Evolutionary conservation across 2,113 vertebrate genomes (phyloP).

Genomic region (Cynopterus brachyotis): DNA sequence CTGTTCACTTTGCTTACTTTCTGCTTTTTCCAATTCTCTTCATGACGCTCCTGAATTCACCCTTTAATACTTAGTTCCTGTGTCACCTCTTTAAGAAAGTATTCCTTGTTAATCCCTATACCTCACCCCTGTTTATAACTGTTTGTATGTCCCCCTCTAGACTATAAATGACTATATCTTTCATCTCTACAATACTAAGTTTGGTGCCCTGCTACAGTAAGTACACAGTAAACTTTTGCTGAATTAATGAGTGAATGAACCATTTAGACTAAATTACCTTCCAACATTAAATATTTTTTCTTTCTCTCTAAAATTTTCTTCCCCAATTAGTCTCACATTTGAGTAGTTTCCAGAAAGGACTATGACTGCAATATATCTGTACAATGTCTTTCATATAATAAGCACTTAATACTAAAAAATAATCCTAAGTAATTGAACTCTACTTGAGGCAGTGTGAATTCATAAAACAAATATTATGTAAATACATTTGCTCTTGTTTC

Average conservation of each 20-base stretch:
- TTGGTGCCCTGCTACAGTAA: not conserved
- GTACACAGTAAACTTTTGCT: constrained; percentile 5
- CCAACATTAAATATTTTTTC: not conserved
- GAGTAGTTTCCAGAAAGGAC: constrained; percentile 1
- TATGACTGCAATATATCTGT: not conserved
- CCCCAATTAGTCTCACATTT: not conserved
- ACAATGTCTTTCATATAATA: not conserved
- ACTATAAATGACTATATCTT: not conserved
- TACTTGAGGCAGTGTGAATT: not conserved
- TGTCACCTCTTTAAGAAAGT: not conserved
- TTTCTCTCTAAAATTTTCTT: constrained; percentile 17
- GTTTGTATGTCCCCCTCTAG: not conserved
- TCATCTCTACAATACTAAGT: not conserved
- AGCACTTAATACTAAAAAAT: not conserved
- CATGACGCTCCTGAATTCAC: not conserved
- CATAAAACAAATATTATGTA: constrained; percentile 43
- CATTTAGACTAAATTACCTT: constrained; percentile 9
- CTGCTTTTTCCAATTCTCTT: not conserved
- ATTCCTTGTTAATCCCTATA: not conserved
- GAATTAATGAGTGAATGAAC: constrained; percentile 31
- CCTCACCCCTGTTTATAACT: not conserved
- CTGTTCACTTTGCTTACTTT: not conserved
- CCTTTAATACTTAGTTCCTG: not conserved
- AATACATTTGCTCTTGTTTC: constrained; percentile 17
- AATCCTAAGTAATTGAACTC: constrained; percentile 30